These are phyloP conservation scores for Patiria pectinifera DNA, from an alignment of 53 echinoderm and acorn worm genomes.

Conservation along the genomic window DNA sequence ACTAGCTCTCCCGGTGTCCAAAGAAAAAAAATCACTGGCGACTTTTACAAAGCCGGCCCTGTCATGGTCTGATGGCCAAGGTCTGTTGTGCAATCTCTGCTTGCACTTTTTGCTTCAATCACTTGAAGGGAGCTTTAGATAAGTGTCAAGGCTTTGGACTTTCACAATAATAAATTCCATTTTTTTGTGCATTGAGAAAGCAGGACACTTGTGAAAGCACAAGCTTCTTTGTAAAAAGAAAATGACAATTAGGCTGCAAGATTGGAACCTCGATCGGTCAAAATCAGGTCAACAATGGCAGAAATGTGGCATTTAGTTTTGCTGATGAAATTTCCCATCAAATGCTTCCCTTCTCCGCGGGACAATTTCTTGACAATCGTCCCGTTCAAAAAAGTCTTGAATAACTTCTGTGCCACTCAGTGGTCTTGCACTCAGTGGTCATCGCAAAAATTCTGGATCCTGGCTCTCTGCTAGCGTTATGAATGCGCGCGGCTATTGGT, in stretches of 20 bases:
- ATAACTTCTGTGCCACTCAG: too few relatives aligned
- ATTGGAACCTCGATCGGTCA: neutral
- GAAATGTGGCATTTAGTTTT: neutral
- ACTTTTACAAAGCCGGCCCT: neutral
- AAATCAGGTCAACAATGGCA: neutral
- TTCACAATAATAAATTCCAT: neutral
- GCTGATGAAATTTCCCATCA: neutral
- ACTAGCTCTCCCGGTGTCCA: too few relatives aligned
- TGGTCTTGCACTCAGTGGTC: too few relatives aligned
- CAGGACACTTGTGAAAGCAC: neutral
- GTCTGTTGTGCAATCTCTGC: neutral
- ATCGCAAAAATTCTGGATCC: too few relatives aligned
- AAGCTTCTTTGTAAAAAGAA: neutral
- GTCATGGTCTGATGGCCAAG: neutral
- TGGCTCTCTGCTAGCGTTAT: too few relatives aligned
- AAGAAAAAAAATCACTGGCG: too few relatives aligned
- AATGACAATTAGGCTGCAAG: neutral
- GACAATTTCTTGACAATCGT: too few relatives aligned
- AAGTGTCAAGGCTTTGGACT: too few relatives aligned
- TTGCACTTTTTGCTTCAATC: neutral
- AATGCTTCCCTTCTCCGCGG: too few relatives aligned
- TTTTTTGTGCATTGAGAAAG: too few relatives aligned
- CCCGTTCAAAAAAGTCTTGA: too few relatives aligned
- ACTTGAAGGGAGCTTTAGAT: neutral
- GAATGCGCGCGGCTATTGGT: too few relatives aligned